A percentile compares a stretch with the other conserved stretches of the same genome.
These are phyloP conservation scores for Scaptomyza reducta DNA, from an alignment of 2,888 invertebrate genomes.

Conservation along the genomic window DNA sequence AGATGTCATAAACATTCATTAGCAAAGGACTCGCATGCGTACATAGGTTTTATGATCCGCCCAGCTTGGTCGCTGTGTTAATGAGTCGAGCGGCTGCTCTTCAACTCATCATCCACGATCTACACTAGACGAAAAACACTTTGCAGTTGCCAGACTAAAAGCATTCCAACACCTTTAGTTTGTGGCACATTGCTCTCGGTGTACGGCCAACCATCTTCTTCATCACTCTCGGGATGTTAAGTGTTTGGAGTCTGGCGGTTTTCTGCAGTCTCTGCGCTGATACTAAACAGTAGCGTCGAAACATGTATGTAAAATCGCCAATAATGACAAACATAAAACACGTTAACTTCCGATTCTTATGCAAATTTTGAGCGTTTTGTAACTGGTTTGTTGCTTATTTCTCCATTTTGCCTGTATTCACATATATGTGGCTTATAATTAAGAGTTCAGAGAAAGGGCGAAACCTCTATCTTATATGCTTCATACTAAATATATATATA, in stretches of 20 bases:
- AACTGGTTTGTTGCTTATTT: conserved; percentile 57
- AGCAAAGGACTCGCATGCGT: conserved; percentile 51
- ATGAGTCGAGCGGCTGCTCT: conserved; percentile 39
- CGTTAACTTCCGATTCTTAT: conserved; percentile 78
- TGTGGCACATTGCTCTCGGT: not conserved
- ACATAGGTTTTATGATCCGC: conserved; percentile 67
- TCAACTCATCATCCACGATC: not conserved
- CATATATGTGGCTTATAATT: conserved; percentile 69
- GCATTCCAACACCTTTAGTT: too few relatives aligned
- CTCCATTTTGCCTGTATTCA: conserved; percentile 1
- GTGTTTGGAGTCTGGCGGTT: conserved; percentile 4
- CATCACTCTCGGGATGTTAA: conserved; percentile 16
- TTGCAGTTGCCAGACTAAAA: too few relatives aligned
- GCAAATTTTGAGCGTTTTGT: conserved; percentile 68
- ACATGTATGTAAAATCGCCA: conserved; percentile 77
- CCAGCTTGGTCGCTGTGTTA: conserved; percentile 51
- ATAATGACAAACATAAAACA: conserved; percentile 80
- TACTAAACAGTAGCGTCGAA: conserved; percentile 59
- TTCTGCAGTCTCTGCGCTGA: conserved; percentile 1
- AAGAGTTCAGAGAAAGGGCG: conserved; percentile 45
- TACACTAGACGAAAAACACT: not conserved
- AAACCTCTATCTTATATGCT: conserved; percentile 7
- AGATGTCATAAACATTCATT: conserved; percentile 76
- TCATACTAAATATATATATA: conserved; percentile 22
- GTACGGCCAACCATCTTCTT: conserved; percentile 4